Evolutionary conservation across 2,888 invertebrate genomes (phyloP), one percentile per base, ranked within the genome.

Genomic region (Cheilosia pagana): DNA sequence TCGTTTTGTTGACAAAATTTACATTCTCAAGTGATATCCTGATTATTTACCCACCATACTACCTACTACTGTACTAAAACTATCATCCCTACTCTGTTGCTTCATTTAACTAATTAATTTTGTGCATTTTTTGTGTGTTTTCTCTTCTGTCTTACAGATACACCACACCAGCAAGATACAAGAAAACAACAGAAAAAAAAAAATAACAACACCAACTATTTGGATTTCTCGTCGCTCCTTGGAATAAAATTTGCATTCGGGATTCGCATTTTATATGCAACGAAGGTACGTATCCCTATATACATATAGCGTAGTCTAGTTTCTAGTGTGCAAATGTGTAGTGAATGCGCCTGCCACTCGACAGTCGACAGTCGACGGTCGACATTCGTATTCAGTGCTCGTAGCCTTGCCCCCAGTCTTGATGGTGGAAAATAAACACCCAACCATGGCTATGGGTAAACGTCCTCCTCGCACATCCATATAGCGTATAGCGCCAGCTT

Each of bases 81-180:
- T 12, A n/a, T 41, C 39, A 65, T 35, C 21, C 31, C 55, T 39
- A 71, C 71, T 76, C 65, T 79, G 81, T 75, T 81, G 81, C 85
- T 85, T 85, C 85, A 85, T 85, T 85, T 81, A 81, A 85, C 85
- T 85, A 85, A 85, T 85, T 85, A 85, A 85, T 85, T 81, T 81
- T 85, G 39, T 75, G 23, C 39, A 60, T 79, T 75, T 71, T 50
- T 71, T 59, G 65, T 68, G 39, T 10, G 41, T 57, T 35, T 10
- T 45, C 14, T 7, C 39, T 14, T 75, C 57, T 71, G 70, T 70
- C 79, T 81, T 81, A 59, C 53, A 85, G 85, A 85, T 85, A 76
- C 65, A 57, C 48, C 25, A 67, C 45, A 50, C 50, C 53, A 55
- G 63, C 78, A 72, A 28, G 28, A 8, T 8, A 7, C 28, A 2